Conservation (phyloP, 2,888 invertebrate genomes). For the Micropterix aruncella region DNA sequence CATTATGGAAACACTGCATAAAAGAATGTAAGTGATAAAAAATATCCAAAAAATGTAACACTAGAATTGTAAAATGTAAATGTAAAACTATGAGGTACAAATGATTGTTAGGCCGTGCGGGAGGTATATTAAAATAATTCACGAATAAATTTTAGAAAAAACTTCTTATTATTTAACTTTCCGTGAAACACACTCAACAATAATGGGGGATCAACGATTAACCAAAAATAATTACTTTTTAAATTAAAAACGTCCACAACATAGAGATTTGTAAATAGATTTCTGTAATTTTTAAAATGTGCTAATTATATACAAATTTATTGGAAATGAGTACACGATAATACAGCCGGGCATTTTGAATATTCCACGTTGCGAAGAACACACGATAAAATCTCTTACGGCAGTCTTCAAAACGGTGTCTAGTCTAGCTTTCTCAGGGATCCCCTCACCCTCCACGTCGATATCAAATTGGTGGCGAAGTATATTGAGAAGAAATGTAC, state of each 20-base stretch:
- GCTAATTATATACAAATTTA: background rate
- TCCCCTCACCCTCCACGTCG: constrained; percentile 71
- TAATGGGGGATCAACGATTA: too few species aligned
- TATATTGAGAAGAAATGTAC: constrained; percentile 77
- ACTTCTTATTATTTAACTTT: background rate
- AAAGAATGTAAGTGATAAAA: too few species aligned
- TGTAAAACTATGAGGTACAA: background rate
- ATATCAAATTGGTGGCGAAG: constrained; percentile 69
- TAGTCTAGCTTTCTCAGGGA: constrained; percentile 55
- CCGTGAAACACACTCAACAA: background rate
- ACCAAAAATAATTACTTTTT: too few species aligned
- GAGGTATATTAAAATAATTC: background rate
- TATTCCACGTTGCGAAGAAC: too few species aligned
- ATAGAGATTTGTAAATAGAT: background rate
- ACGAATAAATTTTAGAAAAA: background rate
- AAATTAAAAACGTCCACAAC: background rate
- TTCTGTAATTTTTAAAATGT: background rate
- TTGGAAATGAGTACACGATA: background rate
- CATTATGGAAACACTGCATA: too few species aligned
- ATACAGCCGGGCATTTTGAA: too few species aligned
- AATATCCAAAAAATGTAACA: too few species aligned
- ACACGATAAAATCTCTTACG: too few species aligned
- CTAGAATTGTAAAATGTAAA: background rate
- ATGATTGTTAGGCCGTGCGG: background rate
- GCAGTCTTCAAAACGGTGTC: constrained; percentile 10